Conservation (phyloP, 2,113 vertebrate species). For the Erpornis zantholeuca region DNA sequence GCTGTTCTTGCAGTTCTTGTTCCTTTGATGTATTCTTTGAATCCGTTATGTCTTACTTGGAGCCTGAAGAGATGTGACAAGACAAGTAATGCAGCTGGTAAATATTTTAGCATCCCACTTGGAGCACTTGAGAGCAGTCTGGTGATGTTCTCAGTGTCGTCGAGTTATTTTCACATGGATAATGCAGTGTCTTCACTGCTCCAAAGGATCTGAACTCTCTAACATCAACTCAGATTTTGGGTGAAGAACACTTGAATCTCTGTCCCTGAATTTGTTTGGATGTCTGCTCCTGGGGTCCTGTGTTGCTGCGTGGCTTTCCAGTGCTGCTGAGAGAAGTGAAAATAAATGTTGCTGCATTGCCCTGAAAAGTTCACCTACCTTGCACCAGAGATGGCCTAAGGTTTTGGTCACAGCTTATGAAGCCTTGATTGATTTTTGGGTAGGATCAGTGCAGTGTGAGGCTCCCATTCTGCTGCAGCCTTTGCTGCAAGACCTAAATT, state of each 20-base stretch:
- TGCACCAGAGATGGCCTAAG: background rate
- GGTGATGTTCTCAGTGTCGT: background rate
- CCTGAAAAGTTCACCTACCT: background rate
- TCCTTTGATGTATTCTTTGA: background rate
- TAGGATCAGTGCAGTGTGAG: background rate
- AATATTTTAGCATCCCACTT: background rate
- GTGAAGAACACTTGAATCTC: background rate
- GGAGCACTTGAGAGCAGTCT: background rate
- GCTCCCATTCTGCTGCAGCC: background rate
- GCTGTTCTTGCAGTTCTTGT: background rate
- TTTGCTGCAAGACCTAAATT: background rate
- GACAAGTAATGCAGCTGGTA: background rate
- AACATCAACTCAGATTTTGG: background rate
- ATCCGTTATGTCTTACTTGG: background rate
- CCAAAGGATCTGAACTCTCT: background rate
- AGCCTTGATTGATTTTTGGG: background rate
- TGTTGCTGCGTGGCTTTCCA: background rate
- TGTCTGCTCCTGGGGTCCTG: background rate
- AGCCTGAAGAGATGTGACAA: conserved; percentile 5
- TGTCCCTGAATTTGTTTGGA: background rate
- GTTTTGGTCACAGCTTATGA: background rate
- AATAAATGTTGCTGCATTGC: background rate
- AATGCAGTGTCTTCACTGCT: background rate
- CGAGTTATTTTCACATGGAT: background rate
- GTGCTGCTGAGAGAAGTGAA: background rate